These are phyloP conservation scores for Leucophora obtusa DNA, from an alignment of 2,888 invertebrate genomes.

Conservation along the genomic window DNA sequence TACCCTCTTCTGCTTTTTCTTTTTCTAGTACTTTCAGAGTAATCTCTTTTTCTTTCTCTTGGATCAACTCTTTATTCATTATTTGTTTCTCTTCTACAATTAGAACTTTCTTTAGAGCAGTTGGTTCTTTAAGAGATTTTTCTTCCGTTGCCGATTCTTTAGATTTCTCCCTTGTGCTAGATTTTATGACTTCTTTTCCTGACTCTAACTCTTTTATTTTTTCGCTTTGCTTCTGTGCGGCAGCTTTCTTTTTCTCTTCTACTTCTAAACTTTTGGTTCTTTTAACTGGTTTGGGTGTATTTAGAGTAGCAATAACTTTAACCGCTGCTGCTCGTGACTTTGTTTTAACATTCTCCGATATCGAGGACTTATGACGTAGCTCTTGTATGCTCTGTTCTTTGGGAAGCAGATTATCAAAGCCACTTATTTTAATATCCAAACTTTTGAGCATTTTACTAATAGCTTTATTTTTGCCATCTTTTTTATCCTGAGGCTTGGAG, in stretches of 20 bases:
- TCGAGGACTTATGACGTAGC: constrained; percentile 76
- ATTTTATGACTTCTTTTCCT: constrained; percentile 21
- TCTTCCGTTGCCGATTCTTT: constrained; percentile 45
- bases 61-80: not conserved
- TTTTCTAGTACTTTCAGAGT: not conserved
- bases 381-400: constrained; percentile 75
- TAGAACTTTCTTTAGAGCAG: not conserved
- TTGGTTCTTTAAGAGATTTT: constrained; percentile 26
- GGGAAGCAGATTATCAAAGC: constrained; percentile 75
- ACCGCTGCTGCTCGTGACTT: constrained; percentile 78
- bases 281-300: constrained; percentile 68
- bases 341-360: constrained; percentile 79
- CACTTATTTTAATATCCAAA: constrained; percentile 77
- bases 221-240: constrained; percentile 28
- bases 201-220: constrained; percentile 26
- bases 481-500: constrained; percentile 68
- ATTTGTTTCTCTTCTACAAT: not conserved
- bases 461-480: constrained; percentile 76
- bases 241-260: constrained; percentile 43
- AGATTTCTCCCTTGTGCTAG: constrained; percentile 34
- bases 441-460: constrained; percentile 78
- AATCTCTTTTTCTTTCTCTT: not conserved
- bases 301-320: constrained; percentile 73
- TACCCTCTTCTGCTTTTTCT: not conserved
- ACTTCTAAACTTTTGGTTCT: constrained; percentile 49